These are phyloP conservation scores for Empis livida DNA, from an alignment of 2,888 invertebrate genomes.

Conservation along the genomic window DNA sequence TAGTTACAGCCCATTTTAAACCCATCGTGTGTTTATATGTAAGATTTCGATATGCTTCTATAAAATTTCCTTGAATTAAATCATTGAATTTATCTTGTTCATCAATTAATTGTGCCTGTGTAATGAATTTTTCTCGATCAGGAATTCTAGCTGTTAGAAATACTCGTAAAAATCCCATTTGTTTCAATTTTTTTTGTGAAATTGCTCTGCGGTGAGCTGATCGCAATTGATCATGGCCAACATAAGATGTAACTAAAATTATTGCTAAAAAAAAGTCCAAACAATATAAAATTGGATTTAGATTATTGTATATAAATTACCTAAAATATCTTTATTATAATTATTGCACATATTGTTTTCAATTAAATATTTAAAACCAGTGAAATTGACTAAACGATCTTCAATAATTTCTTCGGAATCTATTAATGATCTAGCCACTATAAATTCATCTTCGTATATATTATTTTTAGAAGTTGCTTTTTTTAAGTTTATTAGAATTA, in stretches of 20 bases:
- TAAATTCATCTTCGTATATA: neutral
- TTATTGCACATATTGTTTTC: constrained; percentile 23
- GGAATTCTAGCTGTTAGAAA: constrained; percentile 56
- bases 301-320: neutral
- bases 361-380: constrained; percentile 24
- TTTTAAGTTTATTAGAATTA: neutral
- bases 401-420: neutral
- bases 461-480: neutral
- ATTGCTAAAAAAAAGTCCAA: constrained; percentile 20
- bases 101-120: constrained; percentile 44
- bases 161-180: constrained; percentile 47
- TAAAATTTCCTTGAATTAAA: constrained; percentile 61
- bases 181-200: constrained; percentile 41
- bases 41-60: constrained; percentile 66
- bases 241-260: constrained; percentile 63
- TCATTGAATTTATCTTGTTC: constrained; percentile 54
- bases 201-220: constrained; percentile 58
- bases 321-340: neutral
- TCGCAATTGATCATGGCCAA: constrained; percentile 54
- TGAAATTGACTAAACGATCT: constrained; percentile 23
- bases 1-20: constrained; percentile 54
- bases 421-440: neutral
- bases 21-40: constrained; percentile 77
- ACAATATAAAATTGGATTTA: neutral
- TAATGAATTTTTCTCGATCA: constrained; percentile 37